Evolutionary conservation across 2,888 invertebrate genomes (phyloP), one percentile per base, ranked within the genome.

Genomic region (Orthosia gothica): DNA sequence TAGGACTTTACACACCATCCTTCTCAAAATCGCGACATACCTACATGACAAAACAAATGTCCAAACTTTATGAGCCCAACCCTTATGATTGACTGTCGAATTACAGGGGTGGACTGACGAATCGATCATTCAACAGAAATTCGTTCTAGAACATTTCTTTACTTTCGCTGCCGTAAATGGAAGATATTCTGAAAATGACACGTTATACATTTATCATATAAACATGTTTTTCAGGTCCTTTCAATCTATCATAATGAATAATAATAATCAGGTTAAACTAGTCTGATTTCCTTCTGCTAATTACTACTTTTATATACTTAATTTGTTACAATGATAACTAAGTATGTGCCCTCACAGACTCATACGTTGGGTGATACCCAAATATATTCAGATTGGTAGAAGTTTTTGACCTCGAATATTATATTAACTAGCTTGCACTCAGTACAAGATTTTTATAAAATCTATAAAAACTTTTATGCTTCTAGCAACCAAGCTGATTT

Each of bases 61-160:
- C 57, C 55, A 65, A 79, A 80, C 71, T 71, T 83, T 72, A 69
- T 52, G 59, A 59, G 54, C 63, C 47, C 57, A 47, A 47, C 61
- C 70, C 74, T 80, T 59, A 70, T 79, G 80, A 82, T 83, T 68
- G 70, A 79, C 83, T 71, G 69, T 40, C 65, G 69, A 71, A 83
- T 83, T 79, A 81, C 58, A 55, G n/a, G 70, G 65, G 70, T 67
- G 45, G 66, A 32, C 54, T 70, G 68, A 69, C 50, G 1, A 74
- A 70, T 66, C 74, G 45, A 83, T 82, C 68, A 66, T 71, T 83
- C 71, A 62, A 69, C 68, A 70, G 18, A 67, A 68, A 66, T 69
- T 69, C 70, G 52, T 74, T 71, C 54, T 26, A 9, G 50, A 40
- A 45, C 40, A 57, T 76, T 64, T 26, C n/a, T 67, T 67, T 45